Base-by-base conservation (phyloP, 2,888 invertebrate genomes). In the Nineta flava region DNA sequence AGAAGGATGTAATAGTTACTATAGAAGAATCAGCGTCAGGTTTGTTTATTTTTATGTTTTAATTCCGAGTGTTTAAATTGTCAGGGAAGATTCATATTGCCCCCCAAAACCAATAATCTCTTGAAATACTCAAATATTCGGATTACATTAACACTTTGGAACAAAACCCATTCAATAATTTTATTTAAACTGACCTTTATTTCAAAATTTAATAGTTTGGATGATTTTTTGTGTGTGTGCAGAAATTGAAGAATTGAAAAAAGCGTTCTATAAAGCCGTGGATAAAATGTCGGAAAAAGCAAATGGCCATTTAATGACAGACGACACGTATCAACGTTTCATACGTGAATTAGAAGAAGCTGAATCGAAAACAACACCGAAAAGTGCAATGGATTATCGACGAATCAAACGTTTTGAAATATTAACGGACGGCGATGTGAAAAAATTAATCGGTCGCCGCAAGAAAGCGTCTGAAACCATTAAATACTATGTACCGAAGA, bases 211-310 rank as follows among this genome's bases (percentile, higher is more conserved):
- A n/a, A n/a, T n/a, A n/a, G n/a, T n/a, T 19, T 19, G 19, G 2
- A 19, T 38, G 2, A 19, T 38, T 38, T 32, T n/a, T 40, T 13
- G 21, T 47, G 17, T 21, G 4, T n/a, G 17, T 35, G 10, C 34
- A 21, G 34, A 16, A 35, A 13, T 12, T 49, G 38, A n/a, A 21
- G 17, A 47, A 46, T 41, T 50, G 38, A n/a, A 15, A 38, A n/a
- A 38, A 38, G 15, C n/a, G 6, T 38, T 38, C 38, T 38, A 7
- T 7, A 38, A 5, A 38, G 7, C 5, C n/a, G n/a, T 38, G 2
- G n/a, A n/a, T 4, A 38, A 38, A 13, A n/a, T 38, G n/a, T 13
- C n/a, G 6, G 15, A 38, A 12, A 38, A 38, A 13, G 3, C n/a
- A 4, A 38, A 38, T 6, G 15, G 38, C 12, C n/a, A 38, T 38